Conservation (phyloP, 2,888 invertebrate species). For the Rutpela maculata region DNA sequence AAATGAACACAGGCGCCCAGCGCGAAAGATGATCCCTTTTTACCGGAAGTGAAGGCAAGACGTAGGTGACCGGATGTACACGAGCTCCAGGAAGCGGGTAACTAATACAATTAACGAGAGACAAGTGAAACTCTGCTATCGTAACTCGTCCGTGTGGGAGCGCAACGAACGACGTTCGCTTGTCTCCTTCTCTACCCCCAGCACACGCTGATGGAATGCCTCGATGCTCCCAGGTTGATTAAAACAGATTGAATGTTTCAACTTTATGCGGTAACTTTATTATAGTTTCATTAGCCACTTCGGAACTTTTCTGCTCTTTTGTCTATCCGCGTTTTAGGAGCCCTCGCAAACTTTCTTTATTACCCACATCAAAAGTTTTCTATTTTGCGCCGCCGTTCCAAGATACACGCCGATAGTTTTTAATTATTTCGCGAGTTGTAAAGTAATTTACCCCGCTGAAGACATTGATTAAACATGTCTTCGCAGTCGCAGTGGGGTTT, state of each 20-base stretch:
- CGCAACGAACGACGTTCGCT: slow-evolving; percentile 42
- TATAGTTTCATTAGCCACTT: slow-evolving; percentile 68
- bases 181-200: slow-evolving; percentile 49
- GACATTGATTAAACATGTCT: background rate
- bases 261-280: slow-evolving; percentile 72
- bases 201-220: slow-evolving; percentile 69
- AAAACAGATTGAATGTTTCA: slow-evolving; percentile 75
- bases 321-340: slow-evolving; percentile 41
- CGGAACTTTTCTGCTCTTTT: slow-evolving; percentile 42
- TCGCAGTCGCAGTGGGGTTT: no score
- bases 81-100: slow-evolving; percentile 71
- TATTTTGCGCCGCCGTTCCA: background rate
- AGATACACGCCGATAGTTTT: slow-evolving; percentile 26
- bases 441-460: slow-evolving; percentile 2
- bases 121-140: slow-evolving; percentile 76
- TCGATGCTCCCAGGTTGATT: slow-evolving; percentile 73
- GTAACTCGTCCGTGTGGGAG: slow-evolving; percentile 70
- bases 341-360: slow-evolving; percentile 45
- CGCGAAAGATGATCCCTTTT: slow-evolving; percentile 60
- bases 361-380: slow-evolving; percentile 41
- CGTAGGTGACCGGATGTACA: slow-evolving; percentile 63
- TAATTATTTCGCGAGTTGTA: slow-evolving; percentile 25
- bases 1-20: slow-evolving; percentile 72
- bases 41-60: slow-evolving; percentile 62
- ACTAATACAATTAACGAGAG: slow-evolving; percentile 76